Evolutionary conservation across 2,888 invertebrate species (phyloP).

Genomic region (Brenthis daphne): DNA sequence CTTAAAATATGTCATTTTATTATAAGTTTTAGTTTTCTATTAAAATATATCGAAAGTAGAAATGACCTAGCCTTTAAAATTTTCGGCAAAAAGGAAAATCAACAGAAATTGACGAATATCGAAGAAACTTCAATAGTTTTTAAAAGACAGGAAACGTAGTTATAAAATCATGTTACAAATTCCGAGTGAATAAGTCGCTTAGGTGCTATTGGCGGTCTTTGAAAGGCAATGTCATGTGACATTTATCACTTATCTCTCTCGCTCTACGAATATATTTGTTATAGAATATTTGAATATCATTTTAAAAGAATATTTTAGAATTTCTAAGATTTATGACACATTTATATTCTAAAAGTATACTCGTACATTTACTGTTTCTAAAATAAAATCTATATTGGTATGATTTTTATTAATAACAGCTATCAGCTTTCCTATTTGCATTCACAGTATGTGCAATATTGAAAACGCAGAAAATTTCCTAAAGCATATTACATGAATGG

Average conservation of each 20-base stretch:
- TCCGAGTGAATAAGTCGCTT: constrained; percentile 22
- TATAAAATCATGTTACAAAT: constrained; percentile 20
- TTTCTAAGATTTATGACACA: neutral
- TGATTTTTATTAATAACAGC: too few species aligned
- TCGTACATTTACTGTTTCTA: too few species aligned
- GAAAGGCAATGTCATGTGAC: constrained; percentile 18
- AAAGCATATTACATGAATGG: too few species aligned
- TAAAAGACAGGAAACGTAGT: constrained; percentile 10
- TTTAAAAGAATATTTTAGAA: neutral
- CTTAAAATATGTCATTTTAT: too few species aligned
- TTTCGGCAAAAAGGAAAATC: neutral
- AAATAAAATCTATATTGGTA: too few species aligned
- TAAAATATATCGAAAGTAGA: neutral
- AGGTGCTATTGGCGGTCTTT: constrained; percentile 16
- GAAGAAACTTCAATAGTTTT: constrained; percentile 7
- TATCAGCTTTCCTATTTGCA: too few species aligned
- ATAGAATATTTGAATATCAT: constrained; percentile 4
- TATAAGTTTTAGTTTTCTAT: neutral
- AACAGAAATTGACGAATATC: neutral
- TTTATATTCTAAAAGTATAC: neutral
- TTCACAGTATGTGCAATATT: too few species aligned
- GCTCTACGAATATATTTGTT: constrained; percentile 7
- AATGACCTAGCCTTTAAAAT: neutral
- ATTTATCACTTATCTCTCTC: constrained; percentile 16
- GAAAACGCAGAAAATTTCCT: too few species aligned